A percentile compares a stretch with the other conserved stretches of the same genome.
These are phyloP conservation scores for Stenchaetothrips biformis DNA, from an alignment of 2,888 invertebrate genomes.

Conservation along the genomic window DNA sequence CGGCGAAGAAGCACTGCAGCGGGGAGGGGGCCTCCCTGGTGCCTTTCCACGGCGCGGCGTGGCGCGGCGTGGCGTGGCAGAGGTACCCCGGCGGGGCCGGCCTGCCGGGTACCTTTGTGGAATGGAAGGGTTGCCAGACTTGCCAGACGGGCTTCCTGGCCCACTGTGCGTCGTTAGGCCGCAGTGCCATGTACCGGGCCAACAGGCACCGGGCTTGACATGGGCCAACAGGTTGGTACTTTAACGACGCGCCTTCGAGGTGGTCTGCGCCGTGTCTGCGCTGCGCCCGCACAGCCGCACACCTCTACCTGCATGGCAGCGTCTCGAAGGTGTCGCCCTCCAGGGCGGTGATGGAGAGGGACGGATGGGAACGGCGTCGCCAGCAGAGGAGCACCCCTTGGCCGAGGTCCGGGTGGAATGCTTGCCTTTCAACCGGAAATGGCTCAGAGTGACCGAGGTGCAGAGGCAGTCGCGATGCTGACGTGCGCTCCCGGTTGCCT, in stretches of 20 bases:
- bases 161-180: neutral
- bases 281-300: too few species aligned
- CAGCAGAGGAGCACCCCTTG: too few species aligned
- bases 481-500: too few species aligned
- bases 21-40: neutral
- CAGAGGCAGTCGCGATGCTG: too few species aligned
- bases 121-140: neutral
- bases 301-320: neutral
- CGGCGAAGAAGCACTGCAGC: conserved; percentile 7
- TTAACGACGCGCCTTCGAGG: neutral
- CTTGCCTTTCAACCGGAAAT: too few species aligned
- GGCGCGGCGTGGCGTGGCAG: too few species aligned
- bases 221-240: conserved; percentile 1
- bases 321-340: too few species aligned
- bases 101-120: neutral
- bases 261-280: neutral
- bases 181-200: conserved; percentile 6
- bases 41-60: neutral
- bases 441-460: too few species aligned
- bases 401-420: too few species aligned
- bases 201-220: neutral
- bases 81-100: neutral
- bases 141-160: neutral
- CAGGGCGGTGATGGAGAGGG: too few species aligned
- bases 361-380: too few species aligned